These are phyloP conservation scores for Nestor notabilis DNA, from an alignment of 2,113 vertebrate genomes.

Conservation along the genomic window DNA sequence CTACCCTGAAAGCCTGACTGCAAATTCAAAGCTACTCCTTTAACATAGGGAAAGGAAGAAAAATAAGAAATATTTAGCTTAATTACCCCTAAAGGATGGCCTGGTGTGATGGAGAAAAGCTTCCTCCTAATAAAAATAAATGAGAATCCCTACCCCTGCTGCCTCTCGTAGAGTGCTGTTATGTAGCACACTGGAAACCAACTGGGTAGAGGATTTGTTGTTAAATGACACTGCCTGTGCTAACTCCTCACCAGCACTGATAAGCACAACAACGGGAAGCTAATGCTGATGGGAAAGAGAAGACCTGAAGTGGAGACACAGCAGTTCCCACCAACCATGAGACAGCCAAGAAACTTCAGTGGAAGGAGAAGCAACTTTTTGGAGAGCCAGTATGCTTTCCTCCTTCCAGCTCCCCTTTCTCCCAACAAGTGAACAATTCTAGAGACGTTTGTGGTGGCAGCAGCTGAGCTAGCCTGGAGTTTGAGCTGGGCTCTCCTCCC, in stretches of 20 bases:
- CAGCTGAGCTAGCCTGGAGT: neutral
- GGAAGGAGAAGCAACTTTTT: neutral
- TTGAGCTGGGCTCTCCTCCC: neutral
- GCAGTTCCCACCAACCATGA: neutral
- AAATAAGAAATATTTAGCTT: neutral
- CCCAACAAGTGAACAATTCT: neutral
- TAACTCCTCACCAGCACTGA: neutral
- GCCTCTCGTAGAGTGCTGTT: neutral
- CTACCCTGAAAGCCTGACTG: neutral
- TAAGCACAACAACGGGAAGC: neutral
- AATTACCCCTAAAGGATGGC: conserved; percentile 7
- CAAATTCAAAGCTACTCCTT: conserved; percentile 34
- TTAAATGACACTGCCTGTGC: neutral
- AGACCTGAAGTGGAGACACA: neutral
- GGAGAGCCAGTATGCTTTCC: neutral
- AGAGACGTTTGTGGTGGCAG: neutral
- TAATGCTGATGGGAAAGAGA: neutral
- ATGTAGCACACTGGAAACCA: neutral
- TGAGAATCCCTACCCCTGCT: neutral
- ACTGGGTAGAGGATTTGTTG: neutral
- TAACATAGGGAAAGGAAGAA: neutral
- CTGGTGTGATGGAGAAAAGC: neutral
- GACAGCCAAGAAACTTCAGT: neutral
- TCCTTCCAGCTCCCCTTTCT: neutral
- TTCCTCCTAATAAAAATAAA: conserved; percentile 52